Evolutionary conservation across 1,140 invertebrate species (phyloP), one percentile per base, ranked within the genome.

Genomic region (Drosophila albomicans): DNA sequence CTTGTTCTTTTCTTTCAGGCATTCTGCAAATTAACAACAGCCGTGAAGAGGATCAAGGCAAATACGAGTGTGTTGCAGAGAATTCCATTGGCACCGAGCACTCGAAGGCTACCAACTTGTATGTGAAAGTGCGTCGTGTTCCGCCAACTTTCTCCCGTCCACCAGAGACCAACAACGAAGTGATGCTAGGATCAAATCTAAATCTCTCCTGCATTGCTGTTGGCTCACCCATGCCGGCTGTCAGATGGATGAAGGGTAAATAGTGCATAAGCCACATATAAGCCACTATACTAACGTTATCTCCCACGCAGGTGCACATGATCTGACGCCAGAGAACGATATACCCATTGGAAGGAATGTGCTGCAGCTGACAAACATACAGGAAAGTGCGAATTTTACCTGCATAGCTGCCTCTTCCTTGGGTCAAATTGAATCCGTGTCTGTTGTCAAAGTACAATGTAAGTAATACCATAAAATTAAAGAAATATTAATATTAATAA

Each of bases 121-220:
- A 99, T 93, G 98, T 99, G 41, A 98, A 98, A 97, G 98, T 99
- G 64, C 96, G 98, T 66, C 94, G 98, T 67, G 97, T 99, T 1
- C 95, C 98, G 3, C 99, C 99, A 0, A 96, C 97, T 81, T 99
- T 99, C 94, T 97, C 98, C 3, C 97, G 97, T 46, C 97, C 96
- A 45, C 98, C 98, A 13, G 96, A 97, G 28, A 91, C 95, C 7
- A 92, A 96, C 16, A 96, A 95, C 58, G 97, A 99, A 92, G 98
- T 99, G 28, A 97, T 97, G 95, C 94, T 98, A 11, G 98, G 98
- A 5, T 96, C 96, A 0, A 96, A 96, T 82, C 93, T 99, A 51
- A 99, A 99, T 92, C 93, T 99, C 51, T 98, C 98, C 45, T 99
- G 99, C 92, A 98, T 99, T 10, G 99, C 98, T 11, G 96, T 98